Conservation (phyloP, 2,797 vertebrate species). For the Dipus sagitta region DNA sequence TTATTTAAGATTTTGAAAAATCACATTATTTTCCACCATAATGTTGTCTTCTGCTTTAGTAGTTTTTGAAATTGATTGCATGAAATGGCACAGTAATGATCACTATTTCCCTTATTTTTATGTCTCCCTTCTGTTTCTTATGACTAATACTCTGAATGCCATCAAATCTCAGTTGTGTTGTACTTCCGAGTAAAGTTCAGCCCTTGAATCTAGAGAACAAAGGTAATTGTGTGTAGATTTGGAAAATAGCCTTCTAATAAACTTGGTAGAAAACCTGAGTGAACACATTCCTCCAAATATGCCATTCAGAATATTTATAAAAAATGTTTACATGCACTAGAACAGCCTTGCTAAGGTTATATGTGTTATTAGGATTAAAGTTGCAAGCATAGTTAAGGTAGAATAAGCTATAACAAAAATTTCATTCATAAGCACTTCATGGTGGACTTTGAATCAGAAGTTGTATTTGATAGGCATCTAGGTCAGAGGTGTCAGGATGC, state of each 20-base stretch:
- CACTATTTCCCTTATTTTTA: constrained; percentile 53
- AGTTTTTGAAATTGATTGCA: constrained; percentile 64
- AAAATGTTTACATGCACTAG: background rate
- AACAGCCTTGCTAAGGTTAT: background rate
- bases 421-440: constrained; percentile 12
- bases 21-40: constrained; percentile 70
- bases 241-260: constrained; percentile 64
- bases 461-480: background rate
- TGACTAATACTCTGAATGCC: constrained; percentile 75
- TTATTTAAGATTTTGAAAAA: constrained; percentile 76
- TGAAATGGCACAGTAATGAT: constrained; percentile 78
- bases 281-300: constrained; percentile 32
- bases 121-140: constrained; percentile 65
- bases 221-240: constrained; percentile 60
- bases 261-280: background rate
- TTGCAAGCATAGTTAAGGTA: background rate
- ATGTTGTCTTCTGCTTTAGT: constrained; percentile 72
- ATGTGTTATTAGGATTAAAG: background rate
- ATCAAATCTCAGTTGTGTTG: constrained; percentile 76
- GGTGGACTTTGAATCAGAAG: constrained; percentile 35
- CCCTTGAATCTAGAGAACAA: constrained; percentile 30
- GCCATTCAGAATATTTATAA: constrained; percentile 53
- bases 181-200: constrained; percentile 56
- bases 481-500: constrained; percentile 48
- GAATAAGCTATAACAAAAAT: background rate